Evolutionary conservation across 92 coral and sea anemone genomes (phyloP).

Genomic region (Ricordea florida): DNA sequence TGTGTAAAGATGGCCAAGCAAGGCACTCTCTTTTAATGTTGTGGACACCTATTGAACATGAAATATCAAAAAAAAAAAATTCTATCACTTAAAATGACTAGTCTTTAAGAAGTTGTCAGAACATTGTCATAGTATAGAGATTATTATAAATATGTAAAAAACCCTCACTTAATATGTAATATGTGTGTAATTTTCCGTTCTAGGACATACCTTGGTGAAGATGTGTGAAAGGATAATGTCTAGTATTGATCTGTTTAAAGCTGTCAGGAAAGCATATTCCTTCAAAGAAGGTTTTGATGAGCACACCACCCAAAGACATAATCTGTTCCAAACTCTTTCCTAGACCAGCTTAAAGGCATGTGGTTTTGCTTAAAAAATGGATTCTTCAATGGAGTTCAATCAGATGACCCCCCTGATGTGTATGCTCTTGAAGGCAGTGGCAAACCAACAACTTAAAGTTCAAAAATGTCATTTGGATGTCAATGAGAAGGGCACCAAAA

Average conservation of each 20-base stretch:
- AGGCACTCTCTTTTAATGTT: too few relatives aligned
- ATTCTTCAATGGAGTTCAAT: neutral
- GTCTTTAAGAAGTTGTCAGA: too few relatives aligned
- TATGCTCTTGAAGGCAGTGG: conserved; percentile 16
- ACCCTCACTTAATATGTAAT: too few relatives aligned
- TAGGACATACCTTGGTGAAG: conserved; percentile 52
- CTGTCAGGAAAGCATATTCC: conserved; percentile 24
- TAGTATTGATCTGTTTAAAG: conserved; percentile 18
- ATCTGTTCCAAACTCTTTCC: conserved; percentile 29
- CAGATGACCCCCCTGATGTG: neutral
- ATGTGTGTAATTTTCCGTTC: too few relatives aligned
- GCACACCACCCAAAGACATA: conserved; percentile 36
- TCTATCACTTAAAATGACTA: too few relatives aligned
- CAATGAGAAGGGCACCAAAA: neutral
- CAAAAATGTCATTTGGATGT: neutral
- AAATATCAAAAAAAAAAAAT: too few relatives aligned
- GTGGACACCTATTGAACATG: too few relatives aligned
- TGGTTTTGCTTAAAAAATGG: conserved; percentile 57
- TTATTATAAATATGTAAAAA: too few relatives aligned
- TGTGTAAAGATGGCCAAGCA: too few relatives aligned
- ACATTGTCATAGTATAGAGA: too few relatives aligned
- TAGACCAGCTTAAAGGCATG: conserved; percentile 50
- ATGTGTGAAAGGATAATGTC: conserved; percentile 55
- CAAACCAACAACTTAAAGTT: conserved; percentile 2
- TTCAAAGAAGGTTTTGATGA: conserved; percentile 32